Evolutionary conservation across 2,113 vertebrate genomes (phyloP), one percentile per base, ranked within the genome.

Genomic region (Otocyon megalotis): DNA sequence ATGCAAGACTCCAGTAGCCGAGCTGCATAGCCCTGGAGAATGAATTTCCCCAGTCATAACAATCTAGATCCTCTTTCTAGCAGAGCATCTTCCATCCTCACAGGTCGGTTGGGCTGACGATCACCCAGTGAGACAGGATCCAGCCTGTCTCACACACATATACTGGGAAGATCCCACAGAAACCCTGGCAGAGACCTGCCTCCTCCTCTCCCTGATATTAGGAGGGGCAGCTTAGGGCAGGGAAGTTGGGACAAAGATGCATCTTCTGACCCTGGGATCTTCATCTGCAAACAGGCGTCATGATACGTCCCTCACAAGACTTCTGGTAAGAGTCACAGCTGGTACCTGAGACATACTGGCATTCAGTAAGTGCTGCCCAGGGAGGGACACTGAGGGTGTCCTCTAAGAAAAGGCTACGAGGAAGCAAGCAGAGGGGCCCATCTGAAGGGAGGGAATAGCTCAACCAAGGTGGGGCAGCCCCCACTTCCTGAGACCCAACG

Each of bases 61-160:
- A n/a, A 14, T 35, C 12, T 16, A 62, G 88, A 58, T 53, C 14
- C 19, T 82, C 80, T 92, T 76, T 35, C 69, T 83, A n/a, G 56
- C 0, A 15, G 13, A 81, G 17, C n/a, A 32, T 12, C 69, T 28
- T 90, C 74, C 28, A 67, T 28, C 0, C 0, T 53, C 50, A 92
- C 0, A 0, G 15, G 67, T 37, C 4, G 10, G 28, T 0, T 24
- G 35, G 67, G 48, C 24, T 1, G 0, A 67, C 50, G 8, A 17
- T 10, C 43, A 7, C 16, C 83, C 7, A 0, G 20, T 4, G 43
- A n/a, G 35, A 56, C 14, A 71, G 71, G 28, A 48, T 48, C 32
- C 35, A 24, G 30, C 10, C 50, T 0, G 2, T 6, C 56, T 37
- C 77, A 88, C 60, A 30, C 1, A 89, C 72, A 35, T 1, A 14